Percentiles rank a stretch among this genome's conserved stretches.
Conservation (phyloP, 2,797 vertebrate genomes). For the Galago senegalensis region DNA sequence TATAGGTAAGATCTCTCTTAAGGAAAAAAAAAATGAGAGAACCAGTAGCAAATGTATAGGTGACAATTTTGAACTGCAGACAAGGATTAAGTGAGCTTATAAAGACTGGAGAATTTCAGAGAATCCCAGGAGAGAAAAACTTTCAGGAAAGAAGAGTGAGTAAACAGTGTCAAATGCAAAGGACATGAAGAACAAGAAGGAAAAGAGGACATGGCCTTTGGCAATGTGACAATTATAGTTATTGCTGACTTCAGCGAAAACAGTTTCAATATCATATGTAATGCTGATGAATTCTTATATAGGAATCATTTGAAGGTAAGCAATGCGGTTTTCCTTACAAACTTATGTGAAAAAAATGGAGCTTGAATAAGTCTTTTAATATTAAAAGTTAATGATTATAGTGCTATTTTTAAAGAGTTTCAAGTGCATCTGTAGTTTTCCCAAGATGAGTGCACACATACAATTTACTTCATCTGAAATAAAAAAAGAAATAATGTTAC, state of each 20-base stretch:
- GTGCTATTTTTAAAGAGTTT: background rate
- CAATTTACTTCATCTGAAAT: background rate
- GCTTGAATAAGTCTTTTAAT: background rate
- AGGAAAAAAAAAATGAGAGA: background rate
- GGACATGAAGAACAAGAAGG: background rate
- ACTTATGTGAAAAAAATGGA: background rate
- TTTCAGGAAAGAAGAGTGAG: background rate
- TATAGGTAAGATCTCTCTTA: background rate
- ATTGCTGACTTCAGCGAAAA: slow-evolving; percentile 54
- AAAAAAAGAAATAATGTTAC: slow-evolving; percentile 23
- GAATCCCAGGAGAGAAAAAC: background rate
- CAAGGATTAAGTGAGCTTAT: background rate
- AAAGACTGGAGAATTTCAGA: background rate
- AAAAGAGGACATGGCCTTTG: slow-evolving; percentile 14
- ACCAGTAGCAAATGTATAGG: background rate
- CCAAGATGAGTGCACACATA: background rate
- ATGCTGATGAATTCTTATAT: background rate
- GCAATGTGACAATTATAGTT: background rate
- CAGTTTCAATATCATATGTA: background rate
- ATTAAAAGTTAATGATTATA: background rate
- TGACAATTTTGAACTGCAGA: background rate
- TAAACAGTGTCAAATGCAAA: slow-evolving; percentile 13
- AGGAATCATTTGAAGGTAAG: background rate
- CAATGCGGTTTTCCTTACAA: background rate
- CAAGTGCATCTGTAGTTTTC: background rate